Conservation (phyloP, 2,888 invertebrate species). For the Pristionchus entomophagus region DNA sequence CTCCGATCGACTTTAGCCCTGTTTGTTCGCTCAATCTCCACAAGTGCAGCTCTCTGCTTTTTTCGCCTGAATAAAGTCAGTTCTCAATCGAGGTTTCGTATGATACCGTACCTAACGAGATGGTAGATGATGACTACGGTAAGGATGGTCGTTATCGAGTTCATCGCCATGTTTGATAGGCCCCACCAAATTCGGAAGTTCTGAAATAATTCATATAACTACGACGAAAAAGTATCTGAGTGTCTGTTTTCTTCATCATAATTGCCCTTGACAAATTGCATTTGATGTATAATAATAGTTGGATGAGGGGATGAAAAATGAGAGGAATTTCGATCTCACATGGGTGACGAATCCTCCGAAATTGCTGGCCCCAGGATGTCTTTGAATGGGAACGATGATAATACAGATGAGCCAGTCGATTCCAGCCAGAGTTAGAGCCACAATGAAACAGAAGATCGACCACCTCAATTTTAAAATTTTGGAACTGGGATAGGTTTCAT, state of each 20-base stretch:
- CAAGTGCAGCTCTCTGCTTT: conserved; percentile 34
- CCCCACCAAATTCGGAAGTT: conserved; percentile 55
- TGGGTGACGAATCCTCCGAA: conserved; percentile 56
- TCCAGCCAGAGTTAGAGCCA: conserved; percentile 51
- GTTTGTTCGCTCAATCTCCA: conserved; percentile 51
- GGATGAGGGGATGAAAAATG: neutral
- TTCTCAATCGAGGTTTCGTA: neutral
- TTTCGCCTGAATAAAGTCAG: conserved; percentile 27
- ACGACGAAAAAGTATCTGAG: neutral
- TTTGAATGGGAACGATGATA: conserved; percentile 47
- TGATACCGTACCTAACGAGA: conserved; percentile 28
- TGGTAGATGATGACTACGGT: conserved; percentile 53
- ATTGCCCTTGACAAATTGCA: conserved; percentile 13
- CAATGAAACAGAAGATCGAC: conserved; percentile 50
- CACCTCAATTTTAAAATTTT: too few relatives aligned
- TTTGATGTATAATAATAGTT: neutral
- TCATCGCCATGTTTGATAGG: conserved; percentile 56
- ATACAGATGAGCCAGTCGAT: conserved; percentile 53
- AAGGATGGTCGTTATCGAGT: conserved; percentile 50
- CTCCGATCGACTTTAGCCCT: conserved; percentile 53
- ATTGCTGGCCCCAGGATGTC: conserved; percentile 50
- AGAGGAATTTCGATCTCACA: conserved; percentile 27
- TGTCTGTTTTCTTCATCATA: neutral
- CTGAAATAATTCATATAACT: conserved; percentile 39
- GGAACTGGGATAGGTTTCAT: too few relatives aligned